Base-by-base conservation (phyloP, 2,888 invertebrate genomes). In the Tiliacea aurago region DNA sequence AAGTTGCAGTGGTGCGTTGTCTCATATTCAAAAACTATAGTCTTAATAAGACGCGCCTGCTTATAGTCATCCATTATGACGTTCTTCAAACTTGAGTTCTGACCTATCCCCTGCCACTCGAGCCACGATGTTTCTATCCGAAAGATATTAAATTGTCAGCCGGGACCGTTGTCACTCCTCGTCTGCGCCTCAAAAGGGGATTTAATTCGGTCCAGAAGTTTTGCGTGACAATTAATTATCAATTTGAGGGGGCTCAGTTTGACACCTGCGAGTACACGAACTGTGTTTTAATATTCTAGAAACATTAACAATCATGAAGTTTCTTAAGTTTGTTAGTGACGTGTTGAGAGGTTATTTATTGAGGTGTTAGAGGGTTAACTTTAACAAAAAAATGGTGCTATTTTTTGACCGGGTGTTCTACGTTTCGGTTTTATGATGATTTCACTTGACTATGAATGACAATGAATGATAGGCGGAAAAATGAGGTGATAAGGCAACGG, bases 191-290 rank as follows among this genome's bases (percentile, higher is more conserved):
- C 93, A 92, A 91, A 93, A 94, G 93, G 94, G 95, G 94, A 94
- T 95, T 95, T 94, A 94, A 95, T 95, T 94, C 94, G 93, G 93
- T 89, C 91, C 90, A 93, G 91, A 95, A 96, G 91, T 95, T 96
- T 94, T 91, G 90, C 92, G 93, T 92, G 93, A 95, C 95, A 95
- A 95, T 96, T 96, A 95, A 96, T 95, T 95, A 95, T 94, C 94
- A 93, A 94, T 95, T 93, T 93, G 83, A 76, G 86, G 89, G 88
- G 88, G 93, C 92, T 93, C 91, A 91, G 91, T 91, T 93, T 93
- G 94, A 93, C 94, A 93, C 94, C 93, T 94, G 92, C 88, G 89
- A 91, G 91, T 80, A 85, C 82, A 83, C 83, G 79, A 74, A 64
- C 75, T 75, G 85, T 65, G 55, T 77, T 85, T 86, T 80, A 86